Evolutionary conservation across 2,888 invertebrate species (phyloP).

Genomic region (Serrognathus titanus): DNA sequence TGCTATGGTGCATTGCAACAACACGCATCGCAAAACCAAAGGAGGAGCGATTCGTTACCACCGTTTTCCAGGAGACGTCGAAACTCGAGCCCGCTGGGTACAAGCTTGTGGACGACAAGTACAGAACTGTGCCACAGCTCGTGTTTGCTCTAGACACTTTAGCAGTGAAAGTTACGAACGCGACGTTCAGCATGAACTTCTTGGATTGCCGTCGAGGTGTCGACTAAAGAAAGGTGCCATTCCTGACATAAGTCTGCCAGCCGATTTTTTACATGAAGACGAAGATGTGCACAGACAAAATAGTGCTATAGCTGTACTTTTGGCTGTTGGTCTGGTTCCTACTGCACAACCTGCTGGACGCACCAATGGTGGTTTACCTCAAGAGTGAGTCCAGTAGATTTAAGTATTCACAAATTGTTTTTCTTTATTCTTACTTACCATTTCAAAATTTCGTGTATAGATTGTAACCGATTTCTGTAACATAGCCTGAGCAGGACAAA

Average conservation of each 20-base stretch:
- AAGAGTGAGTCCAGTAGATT: constrained; percentile 42
- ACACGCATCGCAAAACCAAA: constrained; percentile 56
- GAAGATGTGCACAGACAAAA: constrained; percentile 30
- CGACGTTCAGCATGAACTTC: constrained; percentile 55
- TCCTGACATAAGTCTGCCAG: constrained; percentile 40
- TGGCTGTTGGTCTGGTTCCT: constrained; percentile 57
- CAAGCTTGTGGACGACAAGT: constrained; percentile 54
- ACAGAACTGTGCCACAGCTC: constrained; percentile 55
- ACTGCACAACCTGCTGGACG: constrained; percentile 23
- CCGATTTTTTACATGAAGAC: constrained; percentile 35
- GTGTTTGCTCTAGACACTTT: constrained; percentile 56
- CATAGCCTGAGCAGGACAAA: too few species aligned
- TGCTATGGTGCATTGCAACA: constrained; percentile 56
- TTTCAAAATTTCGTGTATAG: too few species aligned
- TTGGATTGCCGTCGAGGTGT: constrained; percentile 53
- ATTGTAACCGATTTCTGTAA: too few species aligned
- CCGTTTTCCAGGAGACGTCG: constrained; percentile 56
- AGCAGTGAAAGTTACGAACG: constrained; percentile 53
- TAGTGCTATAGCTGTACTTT: constrained; percentile 51
- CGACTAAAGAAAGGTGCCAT: constrained; percentile 54
- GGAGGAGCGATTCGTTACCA: constrained; percentile 57
- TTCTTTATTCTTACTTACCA: too few species aligned
- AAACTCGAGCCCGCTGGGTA: constrained; percentile 53
- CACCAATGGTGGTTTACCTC: constrained; percentile 42
- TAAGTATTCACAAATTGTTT: too few species aligned